These are phyloP conservation scores for Echeneis naucrates DNA, from an alignment of 2,797 vertebrate species.

Conservation along the genomic window DNA sequence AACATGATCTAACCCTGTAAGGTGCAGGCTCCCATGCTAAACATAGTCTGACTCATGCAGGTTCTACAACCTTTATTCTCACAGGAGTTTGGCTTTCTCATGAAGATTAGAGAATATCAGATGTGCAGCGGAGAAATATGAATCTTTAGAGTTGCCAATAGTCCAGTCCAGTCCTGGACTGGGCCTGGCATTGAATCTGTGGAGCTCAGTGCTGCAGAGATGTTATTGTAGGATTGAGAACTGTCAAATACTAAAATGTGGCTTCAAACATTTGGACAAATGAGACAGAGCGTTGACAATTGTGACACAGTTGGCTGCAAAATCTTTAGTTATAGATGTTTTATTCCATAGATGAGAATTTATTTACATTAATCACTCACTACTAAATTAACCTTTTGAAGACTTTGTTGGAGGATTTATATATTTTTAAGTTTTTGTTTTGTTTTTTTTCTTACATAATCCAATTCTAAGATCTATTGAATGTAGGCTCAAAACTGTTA, in stretches of 20 bases:
- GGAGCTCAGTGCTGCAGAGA: no score
- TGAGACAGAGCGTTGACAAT: background rate
- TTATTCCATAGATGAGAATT: no score
- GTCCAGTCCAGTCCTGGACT: constrained; percentile 1
- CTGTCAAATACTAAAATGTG: background rate
- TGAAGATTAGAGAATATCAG: constrained; percentile 8
- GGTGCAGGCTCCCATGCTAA: constrained; percentile 4
- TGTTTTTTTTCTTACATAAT: no score
- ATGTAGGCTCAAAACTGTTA: no score
- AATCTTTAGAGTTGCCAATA: constrained; percentile 15
- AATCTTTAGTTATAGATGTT: background rate
- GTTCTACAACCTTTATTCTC: background rate
- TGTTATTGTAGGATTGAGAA: no score
- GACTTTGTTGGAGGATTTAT: no score
- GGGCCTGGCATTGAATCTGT: background rate
- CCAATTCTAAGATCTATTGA: no score
- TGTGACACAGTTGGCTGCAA: background rate
- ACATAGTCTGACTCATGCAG: background rate
- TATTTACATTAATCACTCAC: no score
- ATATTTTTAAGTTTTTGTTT: no score
- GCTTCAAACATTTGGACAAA: background rate
- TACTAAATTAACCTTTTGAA: no score
- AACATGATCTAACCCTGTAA: constrained; percentile 37
- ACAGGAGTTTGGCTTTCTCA: constrained; percentile 12
- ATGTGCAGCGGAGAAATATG: background rate